These are phyloP conservation scores for Phyllostomus hastatus DNA, from an alignment of 2,113 vertebrate genomes.

Conservation along the genomic window DNA sequence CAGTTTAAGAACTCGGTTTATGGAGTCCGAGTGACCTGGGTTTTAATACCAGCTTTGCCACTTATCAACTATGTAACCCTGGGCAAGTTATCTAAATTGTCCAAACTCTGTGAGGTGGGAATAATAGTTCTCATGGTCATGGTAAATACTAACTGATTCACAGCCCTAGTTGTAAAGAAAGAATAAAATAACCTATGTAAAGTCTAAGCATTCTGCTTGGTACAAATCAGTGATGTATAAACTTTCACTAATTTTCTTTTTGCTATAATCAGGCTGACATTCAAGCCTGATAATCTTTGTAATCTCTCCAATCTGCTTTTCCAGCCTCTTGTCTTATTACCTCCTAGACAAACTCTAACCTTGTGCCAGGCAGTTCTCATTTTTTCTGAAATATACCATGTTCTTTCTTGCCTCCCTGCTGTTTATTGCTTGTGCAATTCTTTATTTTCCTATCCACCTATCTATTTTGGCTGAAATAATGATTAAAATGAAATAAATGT, in stretches of 20 bases:
- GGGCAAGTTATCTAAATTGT: background rate
- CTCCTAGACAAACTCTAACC: background rate
- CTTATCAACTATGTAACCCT: background rate
- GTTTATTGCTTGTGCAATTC: background rate
- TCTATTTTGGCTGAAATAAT: background rate
- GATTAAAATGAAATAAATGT: constrained; percentile 33
- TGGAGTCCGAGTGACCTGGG: background rate
- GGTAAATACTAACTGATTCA: background rate
- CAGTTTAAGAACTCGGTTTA: background rate
- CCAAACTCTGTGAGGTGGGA: background rate
- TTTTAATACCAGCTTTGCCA: background rate
- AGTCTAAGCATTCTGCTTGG: background rate
- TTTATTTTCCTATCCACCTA: background rate
- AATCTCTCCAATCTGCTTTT: background rate
- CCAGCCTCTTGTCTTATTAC: background rate
- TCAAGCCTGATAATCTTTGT: background rate
- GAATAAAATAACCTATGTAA: background rate
- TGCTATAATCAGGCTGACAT: background rate
- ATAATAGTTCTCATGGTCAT: background rate
- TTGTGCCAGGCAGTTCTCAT: background rate
- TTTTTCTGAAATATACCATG: background rate
- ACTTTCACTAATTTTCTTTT: background rate
- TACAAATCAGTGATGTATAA: background rate
- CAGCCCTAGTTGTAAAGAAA: background rate
- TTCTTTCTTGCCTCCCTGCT: background rate